Evolutionary conservation across 1,140 invertebrate species (phyloP).

Genomic region (Aethina tumida): DNA sequence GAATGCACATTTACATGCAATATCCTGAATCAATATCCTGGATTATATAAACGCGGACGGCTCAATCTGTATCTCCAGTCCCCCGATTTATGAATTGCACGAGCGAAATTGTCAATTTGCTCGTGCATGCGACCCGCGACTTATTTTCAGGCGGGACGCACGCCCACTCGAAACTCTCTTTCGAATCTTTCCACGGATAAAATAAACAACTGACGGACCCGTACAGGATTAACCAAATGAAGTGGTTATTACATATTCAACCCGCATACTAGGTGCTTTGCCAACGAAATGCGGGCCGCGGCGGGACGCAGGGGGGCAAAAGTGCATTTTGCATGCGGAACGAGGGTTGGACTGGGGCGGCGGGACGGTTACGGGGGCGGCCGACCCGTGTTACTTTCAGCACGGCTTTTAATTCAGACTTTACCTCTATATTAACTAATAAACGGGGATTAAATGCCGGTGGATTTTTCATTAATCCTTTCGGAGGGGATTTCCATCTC

Average conservation of each 20-base stretch:
- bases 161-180: neutral
- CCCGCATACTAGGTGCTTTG: constrained; percentile 1
- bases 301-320: neutral
- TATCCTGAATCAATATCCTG: too few species aligned
- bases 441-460: constrained; percentile 6
- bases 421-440: constrained; percentile 3
- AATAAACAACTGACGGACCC: neutral
- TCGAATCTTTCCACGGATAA: neutral
- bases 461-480: too few species aligned
- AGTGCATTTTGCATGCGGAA: constrained; percentile 9
- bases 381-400: neutral
- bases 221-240: constrained; percentile 8
- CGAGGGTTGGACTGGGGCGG: too few species aligned
- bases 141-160: neutral
- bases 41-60: too few species aligned
- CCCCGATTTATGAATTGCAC: too few species aligned
- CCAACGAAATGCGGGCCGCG: neutral
- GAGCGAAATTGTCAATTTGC: too few species aligned
- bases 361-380: neutral
- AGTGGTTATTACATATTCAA: constrained; percentile 15
- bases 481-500: too few species aligned
- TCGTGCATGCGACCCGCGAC: neutral
- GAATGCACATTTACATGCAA: too few species aligned
- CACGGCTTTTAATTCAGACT: too few species aligned
- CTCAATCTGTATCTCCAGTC: too few species aligned